Evolutionary conservation across 2,888 invertebrate genomes (phyloP).

Genomic region (Neria commutata): DNA sequence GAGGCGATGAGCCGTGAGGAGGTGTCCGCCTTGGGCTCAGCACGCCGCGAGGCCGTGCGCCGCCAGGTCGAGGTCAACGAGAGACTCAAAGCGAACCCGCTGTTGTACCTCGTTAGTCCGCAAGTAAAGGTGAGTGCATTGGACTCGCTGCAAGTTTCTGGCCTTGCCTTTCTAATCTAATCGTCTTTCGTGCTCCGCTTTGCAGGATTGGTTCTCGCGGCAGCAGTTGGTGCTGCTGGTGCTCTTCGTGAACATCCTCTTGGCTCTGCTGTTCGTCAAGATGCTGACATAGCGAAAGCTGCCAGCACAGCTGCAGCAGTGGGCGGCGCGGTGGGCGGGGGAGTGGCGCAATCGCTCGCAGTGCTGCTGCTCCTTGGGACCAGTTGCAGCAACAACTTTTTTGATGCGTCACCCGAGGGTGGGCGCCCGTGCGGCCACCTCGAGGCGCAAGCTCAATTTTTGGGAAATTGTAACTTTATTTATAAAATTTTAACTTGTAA

Average conservation of each 20-base stretch:
- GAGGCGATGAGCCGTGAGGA: constrained; percentile 93
- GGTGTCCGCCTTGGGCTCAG: constrained; percentile 91
- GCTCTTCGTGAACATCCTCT: constrained; percentile 89
- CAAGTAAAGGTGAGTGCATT: constrained; percentile 83
- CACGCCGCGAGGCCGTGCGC: constrained; percentile 92
- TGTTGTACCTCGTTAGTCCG: constrained; percentile 95
- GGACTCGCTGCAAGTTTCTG: background rate
- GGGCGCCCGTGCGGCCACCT: background rate
- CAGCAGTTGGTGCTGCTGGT: constrained; percentile 94
- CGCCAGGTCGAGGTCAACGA: constrained; percentile 90
- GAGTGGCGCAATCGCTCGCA: background rate
- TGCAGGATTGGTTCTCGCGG: constrained; percentile 93
- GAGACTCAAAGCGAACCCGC: constrained; percentile 90
- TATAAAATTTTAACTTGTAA: constrained; percentile 13
- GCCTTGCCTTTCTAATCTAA: background rate
- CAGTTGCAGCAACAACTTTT: constrained; percentile 7
- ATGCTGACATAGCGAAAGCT: constrained; percentile 85
- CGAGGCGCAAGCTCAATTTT: background rate
- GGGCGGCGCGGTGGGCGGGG: background rate
- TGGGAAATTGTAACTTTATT: background rate
- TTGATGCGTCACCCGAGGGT: background rate
- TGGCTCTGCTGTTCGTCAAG: constrained; percentile 95
- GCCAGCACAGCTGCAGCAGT: background rate
- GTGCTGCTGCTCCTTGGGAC: too few relatives aligned
- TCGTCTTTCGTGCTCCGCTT: constrained; percentile 11